phyloP scores from a whole-genome alignment of 1,140 invertebrate species.

The Chionoecetes opilio region DNA sequence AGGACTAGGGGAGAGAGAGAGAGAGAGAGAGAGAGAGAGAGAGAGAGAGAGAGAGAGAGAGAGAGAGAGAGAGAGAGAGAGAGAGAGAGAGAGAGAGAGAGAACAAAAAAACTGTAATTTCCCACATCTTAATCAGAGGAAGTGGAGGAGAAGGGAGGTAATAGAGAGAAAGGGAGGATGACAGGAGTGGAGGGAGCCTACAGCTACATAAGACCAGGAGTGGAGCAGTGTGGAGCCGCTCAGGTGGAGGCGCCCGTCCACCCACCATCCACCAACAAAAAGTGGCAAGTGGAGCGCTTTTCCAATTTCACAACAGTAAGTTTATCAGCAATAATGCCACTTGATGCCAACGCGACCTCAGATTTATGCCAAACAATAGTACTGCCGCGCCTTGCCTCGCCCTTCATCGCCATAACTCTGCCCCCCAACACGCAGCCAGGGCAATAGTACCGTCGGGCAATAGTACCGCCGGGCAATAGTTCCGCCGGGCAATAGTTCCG shows the following conservation, averaged over 20 bases:
- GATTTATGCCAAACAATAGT: background rate
- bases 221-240: background rate
- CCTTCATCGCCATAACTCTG: too few species aligned
- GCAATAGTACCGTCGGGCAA: too few species aligned
- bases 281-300: constrained; percentile 1
- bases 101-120: too few species aligned
- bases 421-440: too few species aligned
- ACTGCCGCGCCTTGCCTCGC: too few species aligned
- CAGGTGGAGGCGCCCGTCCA: background rate
- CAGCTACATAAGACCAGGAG: background rate
- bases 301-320: background rate
- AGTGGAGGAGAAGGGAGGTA: background rate
- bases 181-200: background rate
- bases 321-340: constrained; percentile 20
- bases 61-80: background rate
- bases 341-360: background rate
- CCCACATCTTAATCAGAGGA: too few species aligned
- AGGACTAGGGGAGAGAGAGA: background rate
- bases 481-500: too few species aligned
- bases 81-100: too few species aligned
- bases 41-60: background rate
- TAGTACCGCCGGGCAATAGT: too few species aligned
- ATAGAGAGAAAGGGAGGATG: background rate
- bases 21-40: background rate
- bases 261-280: background rate